Percentiles rank a stretch among this genome's conserved stretches.
phyloP scores from a whole-genome alignment of 2,888 invertebrate genomes.

The Rhimphoctona megacephalus region DNA sequence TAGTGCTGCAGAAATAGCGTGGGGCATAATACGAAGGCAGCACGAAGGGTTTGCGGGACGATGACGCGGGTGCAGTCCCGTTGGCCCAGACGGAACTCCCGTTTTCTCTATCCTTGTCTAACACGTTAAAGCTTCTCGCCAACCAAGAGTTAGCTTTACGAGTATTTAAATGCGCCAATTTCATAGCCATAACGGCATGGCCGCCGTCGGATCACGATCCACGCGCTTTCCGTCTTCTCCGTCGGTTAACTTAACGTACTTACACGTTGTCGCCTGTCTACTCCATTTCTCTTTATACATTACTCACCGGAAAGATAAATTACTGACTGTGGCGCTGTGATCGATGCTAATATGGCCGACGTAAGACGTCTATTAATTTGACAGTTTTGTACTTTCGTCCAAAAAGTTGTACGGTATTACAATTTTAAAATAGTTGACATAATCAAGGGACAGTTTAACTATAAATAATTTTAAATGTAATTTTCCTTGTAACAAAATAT shows the following conservation, averaged over 20 bases:
- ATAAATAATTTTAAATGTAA: background rate
- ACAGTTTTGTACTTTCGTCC: background rate
- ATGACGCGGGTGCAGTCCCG: slow-evolving; percentile 69
- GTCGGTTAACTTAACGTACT: slow-evolving; percentile 61
- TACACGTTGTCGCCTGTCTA: slow-evolving; percentile 51
- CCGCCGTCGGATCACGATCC: slow-evolving; percentile 78
- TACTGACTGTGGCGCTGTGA: slow-evolving; percentile 43
- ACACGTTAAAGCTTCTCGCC: slow-evolving; percentile 23
- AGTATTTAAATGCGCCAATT: slow-evolving; percentile 75
- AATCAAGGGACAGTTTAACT: background rate
- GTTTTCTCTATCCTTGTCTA: slow-evolving; percentile 31
- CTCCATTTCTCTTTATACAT: slow-evolving; percentile 25
- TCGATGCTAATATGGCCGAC: slow-evolving; percentile 54
- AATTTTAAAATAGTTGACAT: background rate
- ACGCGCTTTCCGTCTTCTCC: slow-evolving; percentile 70
- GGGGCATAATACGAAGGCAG: slow-evolving; percentile 45
- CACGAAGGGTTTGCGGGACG: slow-evolving; percentile 47
- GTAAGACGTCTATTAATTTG: slow-evolving; percentile 22
- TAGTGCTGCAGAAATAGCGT: slow-evolving; percentile 35
- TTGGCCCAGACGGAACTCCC: slow-evolving; percentile 63
- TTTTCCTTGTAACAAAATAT: background rate
- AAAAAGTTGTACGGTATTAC: background rate
- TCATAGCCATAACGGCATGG: slow-evolving; percentile 74
- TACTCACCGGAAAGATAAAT: slow-evolving; percentile 46
- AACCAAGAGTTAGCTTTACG: slow-evolving; percentile 71